These are phyloP conservation scores for Anhinga rufa DNA, from an alignment of 2,113 vertebrate genomes.

Conservation along the genomic window DNA sequence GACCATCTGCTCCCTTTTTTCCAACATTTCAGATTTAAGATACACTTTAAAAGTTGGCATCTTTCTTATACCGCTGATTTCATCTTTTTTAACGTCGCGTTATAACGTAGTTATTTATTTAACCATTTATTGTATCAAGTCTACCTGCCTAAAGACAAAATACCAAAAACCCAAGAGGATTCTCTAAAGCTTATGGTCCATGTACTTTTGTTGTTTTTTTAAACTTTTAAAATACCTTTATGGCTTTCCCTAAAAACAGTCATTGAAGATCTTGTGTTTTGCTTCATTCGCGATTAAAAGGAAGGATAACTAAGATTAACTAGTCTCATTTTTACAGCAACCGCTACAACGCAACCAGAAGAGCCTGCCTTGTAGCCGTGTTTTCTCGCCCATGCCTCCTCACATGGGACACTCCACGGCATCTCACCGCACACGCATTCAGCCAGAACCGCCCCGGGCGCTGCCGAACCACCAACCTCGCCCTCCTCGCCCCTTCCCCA, in stretches of 20 bases:
- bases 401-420: constrained; percentile 41
- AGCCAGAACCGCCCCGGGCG: background rate
- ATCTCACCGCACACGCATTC: background rate
- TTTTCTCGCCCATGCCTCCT: constrained; percentile 6
- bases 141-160: background rate
- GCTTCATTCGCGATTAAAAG: background rate
- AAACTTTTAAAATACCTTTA: background rate
- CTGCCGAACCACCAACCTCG: background rate
- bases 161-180: background rate
- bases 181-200: background rate
- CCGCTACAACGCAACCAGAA: background rate
- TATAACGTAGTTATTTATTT: background rate
- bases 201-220: background rate
- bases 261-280: background rate
- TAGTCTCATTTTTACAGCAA: background rate
- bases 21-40: background rate
- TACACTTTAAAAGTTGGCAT: background rate
- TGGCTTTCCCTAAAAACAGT: background rate
- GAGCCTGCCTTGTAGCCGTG: background rate
- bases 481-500: background rate
- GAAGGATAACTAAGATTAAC: background rate
- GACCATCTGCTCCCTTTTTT: background rate
- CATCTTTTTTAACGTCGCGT: background rate
- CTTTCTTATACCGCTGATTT: background rate
- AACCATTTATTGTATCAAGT: background rate